These are phyloP conservation scores for Hartigia nigra DNA, from an alignment of 2,888 invertebrate species.

Conservation along the genomic window DNA sequence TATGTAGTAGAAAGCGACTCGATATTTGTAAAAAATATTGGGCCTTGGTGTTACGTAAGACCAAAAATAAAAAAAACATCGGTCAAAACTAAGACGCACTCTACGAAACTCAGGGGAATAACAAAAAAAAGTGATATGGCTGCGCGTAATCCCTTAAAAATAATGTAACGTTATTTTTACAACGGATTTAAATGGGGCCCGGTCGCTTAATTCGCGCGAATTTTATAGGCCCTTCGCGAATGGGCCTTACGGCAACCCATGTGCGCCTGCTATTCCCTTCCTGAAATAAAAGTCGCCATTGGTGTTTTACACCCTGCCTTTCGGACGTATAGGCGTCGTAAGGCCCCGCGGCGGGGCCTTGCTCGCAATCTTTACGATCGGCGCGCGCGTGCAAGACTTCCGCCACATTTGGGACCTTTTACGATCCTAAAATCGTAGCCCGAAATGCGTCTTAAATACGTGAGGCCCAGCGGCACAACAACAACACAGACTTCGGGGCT, in stretches of 20 bases:
- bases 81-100: neutral
- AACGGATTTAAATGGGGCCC: neutral
- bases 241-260: neutral
- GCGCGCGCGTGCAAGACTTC: neutral
- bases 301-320: slow-evolving; percentile 3
- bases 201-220: neutral
- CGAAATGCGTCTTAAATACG: neutral
- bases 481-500: neutral
- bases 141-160: neutral
- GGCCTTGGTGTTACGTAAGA: neutral
- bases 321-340: neutral
- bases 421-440: neutral
- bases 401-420: neutral
- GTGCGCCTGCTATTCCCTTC: neutral
- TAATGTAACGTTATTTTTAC: slow-evolving; percentile 2
- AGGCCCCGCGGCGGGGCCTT: neutral
- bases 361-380: neutral
- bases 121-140: neutral
- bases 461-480: neutral
- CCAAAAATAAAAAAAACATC: neutral
- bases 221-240: neutral
- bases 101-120: neutral
- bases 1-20: neutral
- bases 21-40: neutral
- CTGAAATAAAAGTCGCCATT: neutral